Evolutionary conservation across 1,140 invertebrate species (phyloP).

Genomic region (Venturia canescens): DNA sequence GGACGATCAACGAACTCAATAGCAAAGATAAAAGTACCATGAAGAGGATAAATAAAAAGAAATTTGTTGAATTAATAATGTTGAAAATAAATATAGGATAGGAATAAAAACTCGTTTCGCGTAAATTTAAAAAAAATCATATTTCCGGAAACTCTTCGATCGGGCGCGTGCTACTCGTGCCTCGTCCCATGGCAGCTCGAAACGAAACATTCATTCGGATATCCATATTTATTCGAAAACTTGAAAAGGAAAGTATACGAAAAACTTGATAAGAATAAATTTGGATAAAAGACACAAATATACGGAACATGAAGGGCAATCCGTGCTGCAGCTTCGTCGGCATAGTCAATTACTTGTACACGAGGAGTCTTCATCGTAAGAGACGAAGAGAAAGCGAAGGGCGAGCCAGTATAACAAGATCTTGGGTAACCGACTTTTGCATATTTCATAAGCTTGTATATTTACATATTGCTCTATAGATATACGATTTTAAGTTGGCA

Average conservation of each 20-base stretch:
- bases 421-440: constrained; percentile 49
- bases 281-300: background rate
- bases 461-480: no score
- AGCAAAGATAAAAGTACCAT: no score
- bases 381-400: constrained; percentile 46
- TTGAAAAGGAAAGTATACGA: background rate
- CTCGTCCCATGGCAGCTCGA: no score
- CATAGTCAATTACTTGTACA: constrained; percentile 61
- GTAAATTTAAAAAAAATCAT: no score
- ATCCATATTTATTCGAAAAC: background rate
- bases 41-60: background rate
- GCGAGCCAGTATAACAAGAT: constrained; percentile 52
- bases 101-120: no score
- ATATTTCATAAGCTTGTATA: constrained; percentile 45
- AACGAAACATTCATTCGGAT: background rate
- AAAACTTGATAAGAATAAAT: background rate
- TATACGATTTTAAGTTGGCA: background rate
- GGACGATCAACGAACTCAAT: no score
- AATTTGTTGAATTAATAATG: no score
- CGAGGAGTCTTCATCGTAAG: constrained; percentile 58
- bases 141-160: no score
- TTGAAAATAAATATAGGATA: no score
- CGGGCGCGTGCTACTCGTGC: no score
- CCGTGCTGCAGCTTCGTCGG: constrained; percentile 56
- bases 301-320: constrained; percentile 51